Conservation (phyloP, 2,113 vertebrate genomes). For the Okapia johnstoni region DNA sequence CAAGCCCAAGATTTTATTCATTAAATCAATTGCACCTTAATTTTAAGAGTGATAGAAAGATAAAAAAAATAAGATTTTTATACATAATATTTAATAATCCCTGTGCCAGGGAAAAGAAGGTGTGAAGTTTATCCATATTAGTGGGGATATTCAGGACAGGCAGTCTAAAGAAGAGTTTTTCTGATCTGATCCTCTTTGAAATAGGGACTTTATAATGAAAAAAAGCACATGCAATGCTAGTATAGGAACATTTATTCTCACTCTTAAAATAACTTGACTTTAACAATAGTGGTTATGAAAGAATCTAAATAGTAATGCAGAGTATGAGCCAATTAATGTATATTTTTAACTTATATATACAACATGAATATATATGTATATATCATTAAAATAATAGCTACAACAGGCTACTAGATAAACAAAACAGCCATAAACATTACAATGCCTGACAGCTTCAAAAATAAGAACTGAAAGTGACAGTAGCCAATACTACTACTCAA, state of each 20-base stretch:
- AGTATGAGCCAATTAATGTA: conserved; percentile 34
- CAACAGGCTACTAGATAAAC: conserved; percentile 69
- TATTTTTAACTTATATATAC: not conserved
- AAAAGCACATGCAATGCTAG: not conserved
- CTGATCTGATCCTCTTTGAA: not conserved
- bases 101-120: not conserved
- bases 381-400: conserved; percentile 1
- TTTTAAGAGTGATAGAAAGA: not conserved
- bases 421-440: conserved; percentile 72
- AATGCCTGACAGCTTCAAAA: conserved; percentile 74
- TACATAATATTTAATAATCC: not conserved
- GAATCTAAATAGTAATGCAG: conserved; percentile 23
- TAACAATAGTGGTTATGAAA: conserved; percentile 21
- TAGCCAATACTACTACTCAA: conserved; percentile 75
- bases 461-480: conserved; percentile 71
- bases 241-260: not conserved
- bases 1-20: not conserved
- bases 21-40: not conserved
- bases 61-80: not conserved
- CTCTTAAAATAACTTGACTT: not conserved
- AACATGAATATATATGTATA: not conserved
- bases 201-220: not conserved
- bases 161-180: not conserved
- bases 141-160: not conserved
- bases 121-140: not conserved